phyloP scores from a whole-genome alignment of 2,113 vertebrate species.

The Brevimyrus niger region DNA sequence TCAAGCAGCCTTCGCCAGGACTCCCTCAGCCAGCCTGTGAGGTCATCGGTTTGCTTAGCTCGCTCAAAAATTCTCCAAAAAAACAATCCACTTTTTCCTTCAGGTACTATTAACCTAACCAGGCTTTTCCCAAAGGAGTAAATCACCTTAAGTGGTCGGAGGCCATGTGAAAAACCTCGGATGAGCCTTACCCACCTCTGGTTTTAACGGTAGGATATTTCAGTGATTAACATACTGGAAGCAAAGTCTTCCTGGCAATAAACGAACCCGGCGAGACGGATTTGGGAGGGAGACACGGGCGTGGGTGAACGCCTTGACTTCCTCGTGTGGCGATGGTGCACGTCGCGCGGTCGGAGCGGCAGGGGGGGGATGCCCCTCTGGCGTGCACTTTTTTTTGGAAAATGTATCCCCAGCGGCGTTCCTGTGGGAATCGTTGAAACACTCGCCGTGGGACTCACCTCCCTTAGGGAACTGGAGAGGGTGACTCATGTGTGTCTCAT shows the following conservation, averaged over 20 bases:
- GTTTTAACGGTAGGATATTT: not conserved
- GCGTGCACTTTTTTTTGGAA: slow-evolving; percentile 12
- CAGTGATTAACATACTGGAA: not conserved
- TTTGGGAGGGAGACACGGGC: not conserved
- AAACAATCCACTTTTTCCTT: slow-evolving; percentile 16
- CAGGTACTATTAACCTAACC: slow-evolving; percentile 1
- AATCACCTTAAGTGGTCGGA: not conserved
- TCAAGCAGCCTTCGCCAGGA: not conserved
- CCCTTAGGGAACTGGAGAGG: not conserved
- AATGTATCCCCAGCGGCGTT: slow-evolving; percentile 33
- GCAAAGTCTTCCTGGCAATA: not conserved
- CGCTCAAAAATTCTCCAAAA: slow-evolving; percentile 9
- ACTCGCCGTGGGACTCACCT: slow-evolving; percentile 40
- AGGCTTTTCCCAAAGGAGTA: not conserved
- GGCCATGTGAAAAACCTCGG: not conserved
- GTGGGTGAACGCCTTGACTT: not conserved
- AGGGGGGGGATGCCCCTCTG: slow-evolving; percentile 31
- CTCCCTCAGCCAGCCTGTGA: slow-evolving; percentile 5
- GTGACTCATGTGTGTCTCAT: slow-evolving; percentile 19
- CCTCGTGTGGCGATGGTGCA: not conserved
- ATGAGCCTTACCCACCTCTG: not conserved
- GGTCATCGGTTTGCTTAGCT: slow-evolving; percentile 26
- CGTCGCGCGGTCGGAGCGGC: not conserved
- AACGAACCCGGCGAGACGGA: not conserved
- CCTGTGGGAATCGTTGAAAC: slow-evolving; percentile 35